phyloP scores from a whole-genome alignment of 1,140 invertebrate genomes.

The Lucilia sericata region DNA sequence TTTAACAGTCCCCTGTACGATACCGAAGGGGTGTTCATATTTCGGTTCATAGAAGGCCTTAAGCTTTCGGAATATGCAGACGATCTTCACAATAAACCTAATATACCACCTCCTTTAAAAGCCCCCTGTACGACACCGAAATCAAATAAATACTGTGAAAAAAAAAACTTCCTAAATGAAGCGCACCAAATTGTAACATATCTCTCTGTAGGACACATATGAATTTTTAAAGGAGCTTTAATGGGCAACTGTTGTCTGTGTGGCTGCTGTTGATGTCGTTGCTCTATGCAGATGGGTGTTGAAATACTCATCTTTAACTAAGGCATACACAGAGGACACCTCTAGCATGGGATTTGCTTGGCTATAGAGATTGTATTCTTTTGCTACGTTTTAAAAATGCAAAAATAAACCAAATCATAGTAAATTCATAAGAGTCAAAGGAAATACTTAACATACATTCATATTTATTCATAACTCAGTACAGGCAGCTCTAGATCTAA shows the following conservation, averaged over 20 bases:
- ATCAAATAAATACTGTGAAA: neutral
- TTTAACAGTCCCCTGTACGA: no score
- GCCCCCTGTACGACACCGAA: neutral
- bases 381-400: neutral
- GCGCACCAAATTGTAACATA: neutral
- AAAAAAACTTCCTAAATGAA: neutral
- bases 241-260: neutral
- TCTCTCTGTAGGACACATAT: conserved; percentile 1
- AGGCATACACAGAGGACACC: conserved; percentile 1
- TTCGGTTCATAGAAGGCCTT: no score
- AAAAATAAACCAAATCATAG: conserved; percentile 10
- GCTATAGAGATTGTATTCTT: neutral
- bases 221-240: conserved; percentile 9
- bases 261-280: neutral
- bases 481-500: neutral
- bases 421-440: conserved; percentile 7
- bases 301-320: conserved; percentile 7
- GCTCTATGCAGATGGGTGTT: neutral
- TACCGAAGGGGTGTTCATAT: neutral
- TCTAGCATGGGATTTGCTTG: neutral
- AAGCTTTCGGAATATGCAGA: no score
- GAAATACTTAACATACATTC: conserved; percentile 15
- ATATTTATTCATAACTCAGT: neutral
- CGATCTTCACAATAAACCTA: no score
- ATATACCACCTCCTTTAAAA: no score